Evolutionary conservation across 2,888 invertebrate genomes (phyloP), one percentile per base, ranked within the genome.

Genomic region (Tipula confusa): DNA sequence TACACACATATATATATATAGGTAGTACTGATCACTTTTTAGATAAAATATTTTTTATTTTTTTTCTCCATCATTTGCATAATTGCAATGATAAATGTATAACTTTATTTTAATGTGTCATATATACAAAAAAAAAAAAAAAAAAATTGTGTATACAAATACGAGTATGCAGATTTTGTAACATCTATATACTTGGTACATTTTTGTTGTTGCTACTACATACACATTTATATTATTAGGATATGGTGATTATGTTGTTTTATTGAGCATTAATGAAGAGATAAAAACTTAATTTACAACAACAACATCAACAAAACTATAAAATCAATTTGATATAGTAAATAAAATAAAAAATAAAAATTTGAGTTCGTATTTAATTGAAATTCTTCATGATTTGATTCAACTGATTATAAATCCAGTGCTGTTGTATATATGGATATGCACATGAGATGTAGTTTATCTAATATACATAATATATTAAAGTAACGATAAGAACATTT

Each of bases 231-330:
- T 9, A 13, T n/a, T 79, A 79, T 80, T 80, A 29, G 31, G 80
- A 80, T 80, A 80, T 80, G 80, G 80, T 29, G 80, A 80, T 80
- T 80, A 80, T 80, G 80, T 80, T 80, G 80, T 80, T 29, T 80
- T 80, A 80, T 80, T 80, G 80, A 80, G 80, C 80, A 80, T 80
- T 80, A 80, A 80, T 80, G 80, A 80, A 80, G 80, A 80, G 80
- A 80, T 80, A 80, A 80, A n/a, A 80, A 80, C 9, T 80, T 24
- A 64, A 64, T 24, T 64, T 64, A 64, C 24, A 64, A 64, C n/a
- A n/a, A n/a, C n/a, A n/a, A n/a, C n/a, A n/a, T n/a, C n/a, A n/a
- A n/a, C n/a, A n/a, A n/a, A n/a, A n/a, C n/a, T n/a, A 64, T 24
- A 43, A 43, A 43, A 43, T 15, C 9, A 6, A 36, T 9, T 9